Percentiles rank a stretch among this genome's conserved stretches.
These are phyloP conservation scores for Sarcophilus harrisii DNA, from an alignment of 2,797 vertebrate species.

Conservation along the genomic window DNA sequence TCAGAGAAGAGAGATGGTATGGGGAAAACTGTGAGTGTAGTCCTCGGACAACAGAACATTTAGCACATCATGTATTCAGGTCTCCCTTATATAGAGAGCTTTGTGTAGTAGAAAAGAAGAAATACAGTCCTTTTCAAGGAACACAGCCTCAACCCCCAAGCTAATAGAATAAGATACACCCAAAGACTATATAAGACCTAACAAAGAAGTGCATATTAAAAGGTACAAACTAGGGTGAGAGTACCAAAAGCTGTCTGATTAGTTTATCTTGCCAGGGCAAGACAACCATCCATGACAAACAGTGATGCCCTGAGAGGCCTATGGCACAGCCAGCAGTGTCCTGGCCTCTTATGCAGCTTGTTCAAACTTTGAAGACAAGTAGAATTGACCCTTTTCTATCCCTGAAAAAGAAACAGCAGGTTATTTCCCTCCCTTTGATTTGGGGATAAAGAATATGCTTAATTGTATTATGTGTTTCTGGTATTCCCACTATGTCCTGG, in stretches of 20 bases:
- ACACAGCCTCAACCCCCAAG: neutral
- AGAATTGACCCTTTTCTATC: neutral
- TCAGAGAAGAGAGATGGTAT: conserved; percentile 33
- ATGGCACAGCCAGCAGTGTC: too few species aligned
- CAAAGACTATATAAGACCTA: conserved; percentile 19
- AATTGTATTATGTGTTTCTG: neutral
- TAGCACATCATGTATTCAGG: conserved; percentile 44
- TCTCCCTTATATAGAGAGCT: conserved; percentile 50
- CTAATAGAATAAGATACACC: conserved; percentile 21
- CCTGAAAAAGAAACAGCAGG: conserved; percentile 41
- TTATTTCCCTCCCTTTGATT: conserved; percentile 51
- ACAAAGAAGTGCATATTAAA: conserved; percentile 38
- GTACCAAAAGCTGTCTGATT: neutral
- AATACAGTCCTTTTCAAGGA: neutral
- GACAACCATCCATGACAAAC: neutral
- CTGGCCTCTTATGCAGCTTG: neutral
- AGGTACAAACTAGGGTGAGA: conserved; percentile 48
- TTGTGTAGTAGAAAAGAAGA: conserved; percentile 21
- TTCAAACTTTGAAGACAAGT: conserved; percentile 19
- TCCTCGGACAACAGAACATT: conserved; percentile 51
- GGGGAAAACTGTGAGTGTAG: neutral
- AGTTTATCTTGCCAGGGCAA: neutral
- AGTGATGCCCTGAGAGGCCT: conserved; percentile 1
- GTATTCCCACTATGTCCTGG: conserved; percentile 49
- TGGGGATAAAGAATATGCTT: conserved; percentile 51